Percentiles rank a stretch among this genome's conserved stretches.
phyloP scores from a whole-genome alignment of 2,113 vertebrate genomes.

The Elaphurus davidianus region DNA sequence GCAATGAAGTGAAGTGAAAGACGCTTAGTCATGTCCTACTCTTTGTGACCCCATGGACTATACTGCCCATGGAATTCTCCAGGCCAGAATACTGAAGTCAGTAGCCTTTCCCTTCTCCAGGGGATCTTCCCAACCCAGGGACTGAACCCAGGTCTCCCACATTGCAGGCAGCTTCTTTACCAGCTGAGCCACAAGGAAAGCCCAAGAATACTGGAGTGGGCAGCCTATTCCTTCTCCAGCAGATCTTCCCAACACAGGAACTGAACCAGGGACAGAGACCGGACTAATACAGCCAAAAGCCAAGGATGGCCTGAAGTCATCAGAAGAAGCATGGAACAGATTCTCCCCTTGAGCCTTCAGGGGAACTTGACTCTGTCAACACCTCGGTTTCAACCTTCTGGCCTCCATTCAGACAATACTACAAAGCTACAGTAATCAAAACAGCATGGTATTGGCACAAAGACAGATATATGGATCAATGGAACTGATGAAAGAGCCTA shows the following conservation, averaged over 20 bases:
- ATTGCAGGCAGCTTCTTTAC: background rate
- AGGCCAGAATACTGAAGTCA: background rate
- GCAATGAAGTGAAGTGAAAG: background rate
- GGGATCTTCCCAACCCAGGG: background rate
- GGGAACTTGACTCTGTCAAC: fast-evolving
- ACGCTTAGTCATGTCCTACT: fast-evolving
- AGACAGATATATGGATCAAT: background rate
- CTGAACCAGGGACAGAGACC: background rate
- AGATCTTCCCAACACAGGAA: background rate
- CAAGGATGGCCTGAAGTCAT: background rate
- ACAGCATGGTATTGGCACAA: background rate
- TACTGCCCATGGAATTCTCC: background rate
- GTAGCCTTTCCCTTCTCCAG: background rate
- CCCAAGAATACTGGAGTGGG: background rate
- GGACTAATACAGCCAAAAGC: background rate
- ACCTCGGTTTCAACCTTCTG: background rate
- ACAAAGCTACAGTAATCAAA: background rate
- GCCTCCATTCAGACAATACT: background rate
- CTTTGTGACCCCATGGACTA: background rate
- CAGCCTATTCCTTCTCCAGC: background rate
- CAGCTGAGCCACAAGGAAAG: background rate
- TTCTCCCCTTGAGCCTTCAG: background rate
- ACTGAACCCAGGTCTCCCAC: background rate
- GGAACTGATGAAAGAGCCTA: background rate
- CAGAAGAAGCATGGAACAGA: background rate